Evolutionary conservation across 2,797 vertebrate genomes (phyloP), one percentile per base, ranked within the genome.

Genomic region (Pseudochirops cupreus): DNA sequence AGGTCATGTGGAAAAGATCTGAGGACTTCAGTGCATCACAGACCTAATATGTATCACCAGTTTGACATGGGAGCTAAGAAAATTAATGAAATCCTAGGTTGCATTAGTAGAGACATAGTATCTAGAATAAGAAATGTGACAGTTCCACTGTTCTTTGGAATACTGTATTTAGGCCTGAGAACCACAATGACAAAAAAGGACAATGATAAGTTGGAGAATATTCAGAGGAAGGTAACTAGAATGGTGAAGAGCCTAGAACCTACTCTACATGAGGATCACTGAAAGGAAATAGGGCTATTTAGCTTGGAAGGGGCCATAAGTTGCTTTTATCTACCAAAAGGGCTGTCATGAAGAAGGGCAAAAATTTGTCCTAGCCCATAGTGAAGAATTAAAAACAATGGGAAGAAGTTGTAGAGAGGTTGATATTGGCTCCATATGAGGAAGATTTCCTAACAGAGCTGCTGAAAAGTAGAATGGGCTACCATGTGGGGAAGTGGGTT

Each of bases 161-260:
- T 54, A 54, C 53, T 4, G 11, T 91, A 4, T 46, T 82, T 82
- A 46, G 74, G n/a, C 21, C 39, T 82, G n/a, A 24, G 18, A 82
- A 82, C 21, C n/a, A 46, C 39, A 46, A 24, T 46, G 74, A 74
- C n/a, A 74, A 74, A 5, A 39, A n/a, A 74, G 67, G 16, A 39
- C n/a, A 74, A 67, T 33, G 13, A 39, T 74, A 74, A 74, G 2
- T 9, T 39, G 67, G 33, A 67, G 59, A 67, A n/a, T 33, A 67
- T n/a, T 67, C 59, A n/a, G 59, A 62, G 59, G 31, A 33, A 62
- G 59, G 89, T 94, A 95, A 91, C 10, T 52, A 94, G 58, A 26
- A 62, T 93, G 57, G n/a, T 92, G 28, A 97, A 93, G 31, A 95
- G 92, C 91, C 95, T 67, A 92, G 93, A 91, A 52, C 91, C 62